Percentiles rank a stretch among this genome's conserved stretches.
phyloP scores from a whole-genome alignment of 2,888 invertebrate species.

The Ectobius pallidus region DNA sequence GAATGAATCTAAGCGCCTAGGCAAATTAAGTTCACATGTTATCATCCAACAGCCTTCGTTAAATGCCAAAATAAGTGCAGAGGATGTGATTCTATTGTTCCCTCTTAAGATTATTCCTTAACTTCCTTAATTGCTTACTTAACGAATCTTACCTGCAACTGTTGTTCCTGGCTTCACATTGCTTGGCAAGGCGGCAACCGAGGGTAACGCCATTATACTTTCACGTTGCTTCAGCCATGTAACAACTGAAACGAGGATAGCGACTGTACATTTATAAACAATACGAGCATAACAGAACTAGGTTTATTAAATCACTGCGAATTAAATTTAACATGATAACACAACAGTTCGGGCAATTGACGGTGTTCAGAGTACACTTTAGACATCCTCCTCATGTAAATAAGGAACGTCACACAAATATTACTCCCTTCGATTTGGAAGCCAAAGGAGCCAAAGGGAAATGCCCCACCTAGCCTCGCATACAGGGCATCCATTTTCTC shows the following conservation, averaged over 20 bases:
- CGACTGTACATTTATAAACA: slow-evolving; percentile 31
- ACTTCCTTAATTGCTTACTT: no score
- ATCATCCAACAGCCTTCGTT: no score
- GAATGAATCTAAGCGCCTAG: no score
- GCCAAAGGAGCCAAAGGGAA: slow-evolving; percentile 46
- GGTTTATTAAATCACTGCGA: background rate
- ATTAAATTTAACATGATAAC: slow-evolving; percentile 12
- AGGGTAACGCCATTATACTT: slow-evolving; percentile 54
- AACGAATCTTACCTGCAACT: slow-evolving; percentile 44
- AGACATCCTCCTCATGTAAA: slow-evolving; percentile 25
- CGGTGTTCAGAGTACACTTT: no score
- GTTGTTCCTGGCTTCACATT: slow-evolving; percentile 45
- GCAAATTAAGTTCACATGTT: no score
- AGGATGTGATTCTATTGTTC: no score
- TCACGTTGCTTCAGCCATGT: slow-evolving; percentile 47
- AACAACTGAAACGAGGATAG: slow-evolving; percentile 36
- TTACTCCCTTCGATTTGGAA: slow-evolving; percentile 47
- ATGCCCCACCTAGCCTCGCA: slow-evolving; percentile 59
- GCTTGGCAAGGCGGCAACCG: slow-evolving; percentile 50
- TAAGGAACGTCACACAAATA: slow-evolving; percentile 41
- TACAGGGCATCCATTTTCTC: slow-evolving; percentile 61
- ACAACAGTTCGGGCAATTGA: no score
- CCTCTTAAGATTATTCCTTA: no score
- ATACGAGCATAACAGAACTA: slow-evolving; percentile 1
- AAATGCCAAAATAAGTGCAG: no score